These are phyloP conservation scores for Tricholaema leucomelas DNA, from an alignment of 2,113 vertebrate species.

Conservation along the genomic window DNA sequence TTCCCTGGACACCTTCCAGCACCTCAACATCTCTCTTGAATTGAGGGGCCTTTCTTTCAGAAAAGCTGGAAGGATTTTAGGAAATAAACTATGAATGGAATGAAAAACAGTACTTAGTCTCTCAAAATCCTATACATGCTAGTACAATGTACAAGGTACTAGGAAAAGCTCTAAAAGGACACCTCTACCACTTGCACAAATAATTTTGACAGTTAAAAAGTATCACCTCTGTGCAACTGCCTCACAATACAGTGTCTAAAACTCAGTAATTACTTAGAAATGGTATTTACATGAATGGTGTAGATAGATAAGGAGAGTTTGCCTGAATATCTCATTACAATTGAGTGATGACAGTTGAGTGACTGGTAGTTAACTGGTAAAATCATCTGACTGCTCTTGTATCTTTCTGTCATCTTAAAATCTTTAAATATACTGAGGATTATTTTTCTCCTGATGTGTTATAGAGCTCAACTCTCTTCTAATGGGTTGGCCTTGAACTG, in stretches of 20 bases:
- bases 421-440: neutral
- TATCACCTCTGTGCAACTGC: neutral
- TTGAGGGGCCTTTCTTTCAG: neutral
- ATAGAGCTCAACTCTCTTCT: neutral
- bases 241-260: neutral
- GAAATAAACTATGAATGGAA: neutral
- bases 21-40: too few species aligned
- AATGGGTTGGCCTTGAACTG: neutral
- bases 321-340: neutral
- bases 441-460: slow-evolving; percentile 9
- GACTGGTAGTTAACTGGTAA: neutral
- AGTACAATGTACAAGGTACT: neutral
- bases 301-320: neutral
- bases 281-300: neutral
- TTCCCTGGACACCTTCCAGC: too few species aligned
- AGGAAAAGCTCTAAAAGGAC: neutral
- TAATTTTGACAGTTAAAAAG: neutral
- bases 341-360: neutral
- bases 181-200: neutral
- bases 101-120: neutral
- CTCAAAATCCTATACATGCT: neutral
- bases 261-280: neutral
- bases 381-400: neutral
- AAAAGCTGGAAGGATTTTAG: neutral
- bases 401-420: neutral